phyloP scores from a whole-genome alignment of 2,888 invertebrate species.

The Nemotelus pantherinus region DNA sequence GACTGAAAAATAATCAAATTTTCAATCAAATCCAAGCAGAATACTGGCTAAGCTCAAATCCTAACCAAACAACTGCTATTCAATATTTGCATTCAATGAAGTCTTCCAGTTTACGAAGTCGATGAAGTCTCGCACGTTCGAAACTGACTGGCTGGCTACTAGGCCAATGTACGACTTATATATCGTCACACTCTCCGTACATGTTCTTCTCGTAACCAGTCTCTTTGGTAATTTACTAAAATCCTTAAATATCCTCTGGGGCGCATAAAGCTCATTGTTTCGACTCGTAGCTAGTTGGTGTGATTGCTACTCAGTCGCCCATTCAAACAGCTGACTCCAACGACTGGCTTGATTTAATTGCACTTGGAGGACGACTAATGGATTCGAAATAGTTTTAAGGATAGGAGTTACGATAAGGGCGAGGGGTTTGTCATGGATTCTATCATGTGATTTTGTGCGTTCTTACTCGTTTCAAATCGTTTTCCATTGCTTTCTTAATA shows the following conservation, averaged over 20 bases:
- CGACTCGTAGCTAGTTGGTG: background rate
- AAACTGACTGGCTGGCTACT: no score
- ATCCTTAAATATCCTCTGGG: conserved; percentile 19
- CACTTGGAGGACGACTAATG: conserved; percentile 27
- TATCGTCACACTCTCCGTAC: no score
- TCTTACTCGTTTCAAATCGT: background rate
- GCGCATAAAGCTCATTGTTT: background rate
- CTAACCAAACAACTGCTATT: no score
- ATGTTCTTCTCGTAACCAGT: background rate
- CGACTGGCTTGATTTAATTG: conserved; percentile 10
- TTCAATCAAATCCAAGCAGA: no score
- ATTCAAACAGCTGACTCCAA: no score
- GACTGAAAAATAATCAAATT: no score
- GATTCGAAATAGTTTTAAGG: conserved; percentile 32
- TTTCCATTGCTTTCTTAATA: no score
- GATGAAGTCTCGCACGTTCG: no score
- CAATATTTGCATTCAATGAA: no score
- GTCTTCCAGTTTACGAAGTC: no score
- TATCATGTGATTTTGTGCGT: background rate
- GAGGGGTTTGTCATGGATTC: background rate
- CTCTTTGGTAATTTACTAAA: conserved; percentile 13
- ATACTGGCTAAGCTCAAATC: no score
- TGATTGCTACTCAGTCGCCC: background rate
- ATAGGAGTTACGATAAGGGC: background rate
- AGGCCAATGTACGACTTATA: no score